Conservation (phyloP, 2,888 invertebrate genomes). For the Pachydiplax longipennis region DNA sequence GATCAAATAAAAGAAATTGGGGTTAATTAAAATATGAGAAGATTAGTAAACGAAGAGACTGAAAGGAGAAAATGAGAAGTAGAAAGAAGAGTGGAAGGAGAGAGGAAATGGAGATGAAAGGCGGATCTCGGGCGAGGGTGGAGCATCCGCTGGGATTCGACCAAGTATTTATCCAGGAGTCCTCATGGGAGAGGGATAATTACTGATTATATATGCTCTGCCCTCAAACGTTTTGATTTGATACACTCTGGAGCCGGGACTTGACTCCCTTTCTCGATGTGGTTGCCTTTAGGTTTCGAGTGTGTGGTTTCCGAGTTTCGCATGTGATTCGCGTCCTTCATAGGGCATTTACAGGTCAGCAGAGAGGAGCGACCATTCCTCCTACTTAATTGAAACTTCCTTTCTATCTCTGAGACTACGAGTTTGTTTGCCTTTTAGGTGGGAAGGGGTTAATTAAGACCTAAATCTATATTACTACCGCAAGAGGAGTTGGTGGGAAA, state of each 20-base stretch:
- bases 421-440: not conserved
- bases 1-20: not conserved
- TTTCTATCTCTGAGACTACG: constrained; percentile 2
- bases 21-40: no score
- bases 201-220: constrained; percentile 41
- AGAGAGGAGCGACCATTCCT: not conserved
- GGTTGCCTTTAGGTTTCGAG: not conserved
- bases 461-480: not conserved
- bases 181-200: constrained; percentile 25
- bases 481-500: not conserved
- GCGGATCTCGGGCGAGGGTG: not conserved
- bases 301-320: not conserved
- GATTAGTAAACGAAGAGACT: no score
- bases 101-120: not conserved
- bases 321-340: not conserved
- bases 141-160: constrained; percentile 33
- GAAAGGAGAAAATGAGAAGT: not conserved
- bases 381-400: not conserved
- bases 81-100: not conserved
- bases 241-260: constrained; percentile 20
- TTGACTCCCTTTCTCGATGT: not conserved
- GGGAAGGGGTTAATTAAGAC: constrained; percentile 26
- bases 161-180: constrained; percentile 24
- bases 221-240: constrained; percentile 43
- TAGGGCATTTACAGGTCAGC: not conserved